Evolutionary conservation across 2,113 vertebrate species (phyloP).

Genomic region (Strigops habroptila): DNA sequence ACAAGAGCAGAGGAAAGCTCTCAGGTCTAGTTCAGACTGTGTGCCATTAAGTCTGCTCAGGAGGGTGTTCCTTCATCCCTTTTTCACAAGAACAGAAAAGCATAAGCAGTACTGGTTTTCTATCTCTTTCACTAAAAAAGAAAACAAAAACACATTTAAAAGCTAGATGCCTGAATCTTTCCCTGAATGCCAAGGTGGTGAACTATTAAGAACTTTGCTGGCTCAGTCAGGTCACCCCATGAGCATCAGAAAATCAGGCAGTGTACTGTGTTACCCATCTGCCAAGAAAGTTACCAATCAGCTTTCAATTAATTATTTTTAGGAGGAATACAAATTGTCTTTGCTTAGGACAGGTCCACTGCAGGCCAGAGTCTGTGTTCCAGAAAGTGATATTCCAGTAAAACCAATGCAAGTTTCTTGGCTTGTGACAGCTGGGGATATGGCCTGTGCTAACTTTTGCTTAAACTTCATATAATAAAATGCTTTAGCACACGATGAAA

Average conservation of each 20-base stretch:
- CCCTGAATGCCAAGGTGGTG: background rate
- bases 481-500: background rate
- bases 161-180: background rate
- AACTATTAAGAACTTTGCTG: constrained; percentile 22
- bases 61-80: background rate
- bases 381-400: background rate
- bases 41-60: background rate
- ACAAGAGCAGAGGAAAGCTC: background rate
- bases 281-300: constrained; percentile 10
- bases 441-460: background rate
- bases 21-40: background rate
- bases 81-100: background rate
- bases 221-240: background rate
- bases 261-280: constrained; percentile 17
- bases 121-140: background rate
- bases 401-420: background rate
- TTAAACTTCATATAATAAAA: background rate
- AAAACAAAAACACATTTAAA: background rate
- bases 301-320: constrained; percentile 25
- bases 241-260: constrained; percentile 32
- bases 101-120: background rate
- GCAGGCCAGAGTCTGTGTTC: background rate
- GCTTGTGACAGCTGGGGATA: background rate
- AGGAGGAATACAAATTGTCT: background rate
- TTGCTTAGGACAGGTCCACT: background rate